These are phyloP conservation scores for Sminthurinus aureus DNA, from an alignment of 2,888 invertebrate genomes.

Conservation along the genomic window DNA sequence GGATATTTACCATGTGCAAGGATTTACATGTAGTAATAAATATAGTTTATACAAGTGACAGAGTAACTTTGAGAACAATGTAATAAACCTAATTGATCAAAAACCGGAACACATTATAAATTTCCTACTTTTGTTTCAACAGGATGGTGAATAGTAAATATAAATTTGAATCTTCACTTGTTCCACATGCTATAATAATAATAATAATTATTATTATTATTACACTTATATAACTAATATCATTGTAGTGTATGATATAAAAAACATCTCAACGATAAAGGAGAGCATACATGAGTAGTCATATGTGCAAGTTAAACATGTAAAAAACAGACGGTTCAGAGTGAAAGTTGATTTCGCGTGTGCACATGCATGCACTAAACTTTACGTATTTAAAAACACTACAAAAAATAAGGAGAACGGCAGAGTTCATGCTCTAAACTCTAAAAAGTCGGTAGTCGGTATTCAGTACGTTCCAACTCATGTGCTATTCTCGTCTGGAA, in stretches of 20 bases:
- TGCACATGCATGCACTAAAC: neutral
- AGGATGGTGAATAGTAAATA: neutral
- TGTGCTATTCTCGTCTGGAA: conserved; percentile 32
- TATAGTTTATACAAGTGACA: too few species aligned
- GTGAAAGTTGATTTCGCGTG: neutral
- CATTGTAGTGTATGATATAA: too few species aligned
- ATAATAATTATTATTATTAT: neutral
- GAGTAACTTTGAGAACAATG: neutral
- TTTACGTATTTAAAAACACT: neutral
- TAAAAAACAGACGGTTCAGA: neutral
- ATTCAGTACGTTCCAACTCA: neutral
- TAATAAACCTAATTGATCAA: neutral
- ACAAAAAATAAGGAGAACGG: neutral
- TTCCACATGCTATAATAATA: too few species aligned
- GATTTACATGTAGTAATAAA: too few species aligned
- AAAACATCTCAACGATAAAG: too few species aligned
- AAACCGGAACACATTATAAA: neutral
- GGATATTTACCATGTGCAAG: too few species aligned
- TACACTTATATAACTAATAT: neutral
- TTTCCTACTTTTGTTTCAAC: neutral
- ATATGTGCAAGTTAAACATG: too few species aligned
- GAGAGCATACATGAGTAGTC: too few species aligned
- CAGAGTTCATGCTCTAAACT: neutral
- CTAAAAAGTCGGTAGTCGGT: neutral
- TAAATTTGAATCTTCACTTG: neutral